These are phyloP conservation scores for Spheniscus mendiculus DNA, from an alignment of 2,113 vertebrate species.

Conservation along the genomic window DNA sequence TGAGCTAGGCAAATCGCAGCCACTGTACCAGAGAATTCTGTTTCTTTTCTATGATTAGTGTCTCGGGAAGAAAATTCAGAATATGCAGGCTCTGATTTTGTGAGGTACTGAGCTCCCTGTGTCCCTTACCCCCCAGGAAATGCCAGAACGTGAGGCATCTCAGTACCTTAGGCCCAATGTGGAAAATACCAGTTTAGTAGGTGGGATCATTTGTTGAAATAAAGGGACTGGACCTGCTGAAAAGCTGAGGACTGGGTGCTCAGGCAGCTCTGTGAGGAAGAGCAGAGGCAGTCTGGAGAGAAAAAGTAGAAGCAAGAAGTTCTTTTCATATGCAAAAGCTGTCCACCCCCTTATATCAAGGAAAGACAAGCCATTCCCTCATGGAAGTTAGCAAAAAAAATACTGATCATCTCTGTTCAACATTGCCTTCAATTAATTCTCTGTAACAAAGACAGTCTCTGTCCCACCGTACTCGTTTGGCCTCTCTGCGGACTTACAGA, in stretches of 20 bases:
- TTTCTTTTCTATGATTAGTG: neutral
- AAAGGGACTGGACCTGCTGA: neutral
- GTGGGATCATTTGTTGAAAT: neutral
- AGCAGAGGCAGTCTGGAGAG: neutral
- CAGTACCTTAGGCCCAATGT: accelerated
- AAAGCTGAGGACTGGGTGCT: neutral
- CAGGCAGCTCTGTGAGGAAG: neutral
- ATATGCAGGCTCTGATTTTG: neutral
- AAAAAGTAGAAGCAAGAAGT: conserved; percentile 5
- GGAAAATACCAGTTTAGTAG: neutral
- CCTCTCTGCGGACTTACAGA: neutral
- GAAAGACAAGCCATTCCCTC: neutral
- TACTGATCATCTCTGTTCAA: neutral
- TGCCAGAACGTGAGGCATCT: neutral
- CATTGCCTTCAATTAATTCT: neutral
- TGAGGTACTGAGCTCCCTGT: neutral
- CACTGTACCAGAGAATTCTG: neutral
- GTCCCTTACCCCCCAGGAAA: neutral
- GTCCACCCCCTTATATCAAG: conserved; percentile 44
- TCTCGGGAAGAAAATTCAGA: neutral
- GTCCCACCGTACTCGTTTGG: neutral
- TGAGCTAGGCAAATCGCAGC: neutral
- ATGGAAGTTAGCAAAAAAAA: neutral
- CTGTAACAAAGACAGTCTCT: neutral
- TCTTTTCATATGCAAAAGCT: conserved; percentile 40